phyloP scores from a whole-genome alignment of 2,888 invertebrate species.

The Drosophila helvetica region DNA sequence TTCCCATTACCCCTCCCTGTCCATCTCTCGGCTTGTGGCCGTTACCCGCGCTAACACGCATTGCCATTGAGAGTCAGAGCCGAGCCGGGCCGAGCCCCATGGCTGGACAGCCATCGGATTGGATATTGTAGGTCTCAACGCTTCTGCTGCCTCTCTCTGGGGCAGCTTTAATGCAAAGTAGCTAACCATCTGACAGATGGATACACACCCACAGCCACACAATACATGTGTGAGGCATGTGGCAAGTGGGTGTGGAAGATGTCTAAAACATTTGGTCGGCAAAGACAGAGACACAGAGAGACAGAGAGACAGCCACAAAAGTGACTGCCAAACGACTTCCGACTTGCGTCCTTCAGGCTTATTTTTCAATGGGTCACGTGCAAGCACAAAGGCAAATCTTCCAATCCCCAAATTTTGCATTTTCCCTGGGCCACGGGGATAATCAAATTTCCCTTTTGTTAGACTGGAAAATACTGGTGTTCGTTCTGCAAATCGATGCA shows the following conservation, averaged over 20 bases:
- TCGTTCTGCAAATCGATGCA: conserved; percentile 61
- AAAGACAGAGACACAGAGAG: conserved; percentile 1
- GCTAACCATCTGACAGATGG: conserved; percentile 33
- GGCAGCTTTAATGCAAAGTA: conserved; percentile 46
- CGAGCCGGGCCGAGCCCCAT: conserved; percentile 4
- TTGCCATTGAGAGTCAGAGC: conserved; percentile 11
- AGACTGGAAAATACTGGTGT: background rate
- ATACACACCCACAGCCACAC: conserved; percentile 8
- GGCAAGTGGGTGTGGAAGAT: conserved; percentile 2
- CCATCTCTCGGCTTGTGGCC: background rate
- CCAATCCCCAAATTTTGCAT: conserved; percentile 17
- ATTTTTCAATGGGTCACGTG: conserved; percentile 41
- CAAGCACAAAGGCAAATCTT: conserved; percentile 18
- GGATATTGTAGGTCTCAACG: conserved; percentile 5
- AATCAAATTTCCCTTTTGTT: conserved; percentile 34
- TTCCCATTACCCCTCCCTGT: background rate
- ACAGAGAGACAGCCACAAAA: conserved; percentile 38
- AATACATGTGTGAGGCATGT: background rate
- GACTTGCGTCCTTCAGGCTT: conserved; percentile 30
- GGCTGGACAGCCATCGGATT: conserved; percentile 13
- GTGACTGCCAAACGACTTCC: conserved; percentile 74
- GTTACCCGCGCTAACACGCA: conserved; percentile 33
- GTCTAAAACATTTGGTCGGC: conserved; percentile 33
- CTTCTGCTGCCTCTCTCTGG: conserved; percentile 2
- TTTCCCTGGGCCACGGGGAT: conserved; percentile 15